Conservation (phyloP, 2,888 invertebrate genomes). For the Seira ritae region DNA sequence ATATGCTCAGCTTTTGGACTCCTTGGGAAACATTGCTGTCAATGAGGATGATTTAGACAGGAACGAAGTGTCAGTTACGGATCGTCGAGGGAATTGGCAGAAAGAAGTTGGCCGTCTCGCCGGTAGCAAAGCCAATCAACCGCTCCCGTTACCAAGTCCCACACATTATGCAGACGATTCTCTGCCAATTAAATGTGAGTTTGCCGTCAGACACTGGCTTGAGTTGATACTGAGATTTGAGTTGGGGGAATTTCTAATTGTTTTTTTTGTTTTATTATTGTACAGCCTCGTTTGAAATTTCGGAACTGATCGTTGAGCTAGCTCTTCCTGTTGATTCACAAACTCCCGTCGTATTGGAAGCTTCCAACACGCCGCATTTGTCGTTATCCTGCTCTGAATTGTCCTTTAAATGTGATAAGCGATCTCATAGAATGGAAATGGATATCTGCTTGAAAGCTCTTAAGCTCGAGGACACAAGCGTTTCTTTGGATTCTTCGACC, state of each 20-base stretch:
- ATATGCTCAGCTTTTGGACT: constrained; percentile 92
- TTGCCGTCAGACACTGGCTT: too few relatives aligned
- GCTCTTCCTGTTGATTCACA: constrained; percentile 56
- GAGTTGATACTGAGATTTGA: too few relatives aligned
- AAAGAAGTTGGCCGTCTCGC: constrained; percentile 54
- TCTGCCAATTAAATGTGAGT: constrained; percentile 62
- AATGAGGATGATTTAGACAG: constrained; percentile 54
- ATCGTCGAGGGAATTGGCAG: constrained; percentile 66
- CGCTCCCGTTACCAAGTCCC: constrained; percentile 70
- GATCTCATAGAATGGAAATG: constrained; percentile 68
- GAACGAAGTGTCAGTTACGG: constrained; percentile 64
- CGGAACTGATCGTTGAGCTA: constrained; percentile 85
- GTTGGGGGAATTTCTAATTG: too few relatives aligned
- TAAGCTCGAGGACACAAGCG: constrained; percentile 92
- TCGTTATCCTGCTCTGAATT: constrained; percentile 71
- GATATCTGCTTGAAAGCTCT: constrained; percentile 83
- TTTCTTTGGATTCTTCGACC: constrained; percentile 86
- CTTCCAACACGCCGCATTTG: constrained; percentile 59
- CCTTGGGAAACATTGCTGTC: constrained; percentile 76
- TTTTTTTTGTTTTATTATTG: constrained; percentile 73
- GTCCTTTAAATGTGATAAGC: constrained; percentile 69
- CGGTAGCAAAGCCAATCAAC: constrained; percentile 22
- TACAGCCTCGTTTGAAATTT: constrained; percentile 84
- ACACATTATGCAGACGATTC: constrained; percentile 66
- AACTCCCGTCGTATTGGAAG: constrained; percentile 14